Conservation (phyloP, 2,113 vertebrate species). For the Athene cunicularia region DNA sequence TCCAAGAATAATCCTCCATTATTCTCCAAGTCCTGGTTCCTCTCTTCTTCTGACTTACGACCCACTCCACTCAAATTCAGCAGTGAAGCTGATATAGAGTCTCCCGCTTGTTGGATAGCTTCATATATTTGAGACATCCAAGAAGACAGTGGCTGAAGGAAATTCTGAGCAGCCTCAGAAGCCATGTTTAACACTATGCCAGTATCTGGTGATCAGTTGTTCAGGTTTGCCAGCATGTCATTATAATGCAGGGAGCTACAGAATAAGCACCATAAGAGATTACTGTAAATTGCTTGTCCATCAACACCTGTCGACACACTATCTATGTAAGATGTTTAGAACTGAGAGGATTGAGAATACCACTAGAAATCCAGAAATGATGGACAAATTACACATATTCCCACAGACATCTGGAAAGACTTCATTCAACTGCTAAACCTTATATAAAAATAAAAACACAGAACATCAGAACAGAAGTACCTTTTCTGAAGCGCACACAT, state of each 20-base stretch:
- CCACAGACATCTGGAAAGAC: background rate
- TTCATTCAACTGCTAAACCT: background rate
- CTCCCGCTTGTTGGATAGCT: slow-evolving; percentile 78
- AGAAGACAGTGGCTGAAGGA: slow-evolving; percentile 77
- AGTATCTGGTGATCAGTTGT: slow-evolving; percentile 51
- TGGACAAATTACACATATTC: background rate
- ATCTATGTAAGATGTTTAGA: slow-evolving; percentile 45
- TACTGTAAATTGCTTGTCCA: slow-evolving; percentile 66
- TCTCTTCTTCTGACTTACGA: slow-evolving; percentile 44
- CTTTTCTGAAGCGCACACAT: background rate
- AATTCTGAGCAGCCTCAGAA: slow-evolving; percentile 71
- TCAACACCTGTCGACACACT: slow-evolving; percentile 61
- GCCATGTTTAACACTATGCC: slow-evolving; percentile 73
- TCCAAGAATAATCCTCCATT: background rate
- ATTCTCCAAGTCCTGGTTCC: slow-evolving; percentile 55
- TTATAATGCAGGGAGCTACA: slow-evolving; percentile 70
- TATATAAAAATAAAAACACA: background rate
- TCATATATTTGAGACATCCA: slow-evolving; percentile 83
- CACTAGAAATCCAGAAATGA: slow-evolving; percentile 35
- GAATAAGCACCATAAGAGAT: slow-evolving; percentile 75
- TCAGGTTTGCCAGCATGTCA: slow-evolving; percentile 68
- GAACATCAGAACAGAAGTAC: background rate
- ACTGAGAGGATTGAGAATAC: slow-evolving; percentile 45
- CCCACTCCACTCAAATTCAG: slow-evolving; percentile 66
- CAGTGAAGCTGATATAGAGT: slow-evolving; percentile 71